Base-by-base conservation (phyloP, 2,888 invertebrate species). In the Leucania comma region DNA sequence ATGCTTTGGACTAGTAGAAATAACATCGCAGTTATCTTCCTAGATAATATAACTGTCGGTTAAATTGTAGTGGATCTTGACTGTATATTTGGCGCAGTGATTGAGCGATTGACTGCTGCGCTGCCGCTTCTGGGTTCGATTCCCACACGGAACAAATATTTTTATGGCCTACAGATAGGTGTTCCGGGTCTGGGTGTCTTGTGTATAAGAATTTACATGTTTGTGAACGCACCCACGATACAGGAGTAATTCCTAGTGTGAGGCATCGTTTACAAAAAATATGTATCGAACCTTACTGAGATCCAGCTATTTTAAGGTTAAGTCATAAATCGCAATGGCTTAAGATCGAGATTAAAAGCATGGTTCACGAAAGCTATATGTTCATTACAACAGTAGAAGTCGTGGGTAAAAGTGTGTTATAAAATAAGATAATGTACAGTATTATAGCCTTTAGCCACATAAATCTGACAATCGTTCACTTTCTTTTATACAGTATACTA, bases 381-480 rank as follows among this genome's bases (percentile, higher is more conserved):
- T 60, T 61, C 56, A 75, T 78, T 67, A 53, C 56, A 59, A n/a
- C 17, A 35, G 53, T 24, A 32, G 54, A 62, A 56, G 50, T 62
- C 64, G 72, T 68, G 64, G 61, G 75, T 79, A 79, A 72, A 75
- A 72, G 67, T 79, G 64, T 72, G 72, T 71, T 78, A 48, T 72
- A 61, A 68, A 75, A 71, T 65, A 67, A 60, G n/a, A 63, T 63
- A 75, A 72, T 54, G 75, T 58, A 38, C 46, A 66, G 63, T 63
- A 61, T 76, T 57, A 79, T 75, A 65, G 68, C 50, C 56, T 79
- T 59, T 64, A 76, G 65, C 73, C 69, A 58, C 67, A 80, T 80
- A 80, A 76, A 80, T 73, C 68, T 73, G 68, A 73, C 68, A 75
- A 75, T 79, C 61, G 67, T 65, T 73, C 77, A 69, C 77, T 80